Evolutionary conservation across 1,140 invertebrate species (phyloP), one percentile per base, ranked within the genome.

Genomic region (Ctenoplectra terminalis): DNA sequence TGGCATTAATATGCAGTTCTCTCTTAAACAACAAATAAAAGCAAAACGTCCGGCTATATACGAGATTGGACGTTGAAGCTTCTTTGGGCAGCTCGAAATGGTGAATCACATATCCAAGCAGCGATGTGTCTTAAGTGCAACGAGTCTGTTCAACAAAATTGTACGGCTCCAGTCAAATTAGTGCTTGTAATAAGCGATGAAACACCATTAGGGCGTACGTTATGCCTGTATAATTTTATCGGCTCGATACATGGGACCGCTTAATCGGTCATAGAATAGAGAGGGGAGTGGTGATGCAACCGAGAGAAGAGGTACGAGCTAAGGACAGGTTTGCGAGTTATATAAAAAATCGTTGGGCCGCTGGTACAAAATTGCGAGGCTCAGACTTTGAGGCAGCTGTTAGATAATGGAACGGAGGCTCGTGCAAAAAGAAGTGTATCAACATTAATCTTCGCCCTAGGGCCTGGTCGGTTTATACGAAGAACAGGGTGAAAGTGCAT

Each of bases 211-310:
- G 29, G 76, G 60, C 64, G 75, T 70, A 58, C 46, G 34, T 52
- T 52, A 69, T 69, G 29, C 58, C 70, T 72, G 77, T 80, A 46
- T 80, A 80, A 80, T 80, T 80, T 61, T 34, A 50, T 29, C 56
- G 37, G 34, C 13, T 23, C 69, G 77, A 73, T 80, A 80, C 77
- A 80, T 17, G 56, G 70, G 17, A 63, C 70, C 69, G 77, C 69
- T 80, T 80, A 72, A 73, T 73, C 77, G 77, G 56, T 80, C 56
- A 73, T 80, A 73, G 77, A 72, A 29, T 48, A 63, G 23, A 13
- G 34, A 17, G 20, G 13, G 76, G 34, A 61, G 34, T 34, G 48
- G 29, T 15, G 78, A 20, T 37, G 56, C 7, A 46, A 52, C 5
- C 20, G 71, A 26, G 37, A 31, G 15, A 26, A n/a, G 43, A 17